These are phyloP conservation scores for Seira sanloemensis DNA, from an alignment of 2,888 invertebrate genomes.

Conservation along the genomic window DNA sequence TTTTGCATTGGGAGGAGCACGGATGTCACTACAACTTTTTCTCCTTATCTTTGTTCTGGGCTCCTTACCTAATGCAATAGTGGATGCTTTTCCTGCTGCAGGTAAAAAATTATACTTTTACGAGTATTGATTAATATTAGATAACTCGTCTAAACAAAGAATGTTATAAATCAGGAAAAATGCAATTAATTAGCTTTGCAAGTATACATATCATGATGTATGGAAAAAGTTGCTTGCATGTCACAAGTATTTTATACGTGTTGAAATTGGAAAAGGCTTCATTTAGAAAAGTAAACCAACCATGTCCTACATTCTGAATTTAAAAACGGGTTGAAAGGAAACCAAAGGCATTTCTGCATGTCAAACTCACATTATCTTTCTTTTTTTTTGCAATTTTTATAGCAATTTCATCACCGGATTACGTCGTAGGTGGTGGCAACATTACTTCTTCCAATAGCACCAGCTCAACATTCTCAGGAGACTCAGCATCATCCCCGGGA, in stretches of 20 bases:
- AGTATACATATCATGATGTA: no score
- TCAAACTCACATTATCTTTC: neutral
- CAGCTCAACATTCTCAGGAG: conserved; percentile 5
- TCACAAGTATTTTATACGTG: no score
- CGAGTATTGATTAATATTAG: neutral
- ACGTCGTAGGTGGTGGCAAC: neutral
- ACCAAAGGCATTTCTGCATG: conserved; percentile 9
- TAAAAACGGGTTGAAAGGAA: neutral
- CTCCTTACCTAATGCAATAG: conserved; percentile 12
- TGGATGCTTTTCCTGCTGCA: conserved; percentile 40
- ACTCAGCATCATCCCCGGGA: neutral
- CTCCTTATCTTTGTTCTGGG: conserved; percentile 30
- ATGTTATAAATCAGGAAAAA: no score
- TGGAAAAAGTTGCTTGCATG: no score
- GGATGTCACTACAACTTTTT: conserved; percentile 25
- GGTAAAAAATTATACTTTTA: conserved; percentile 23
- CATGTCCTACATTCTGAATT: neutral
- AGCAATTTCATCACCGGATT: neutral
- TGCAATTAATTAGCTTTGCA: neutral
- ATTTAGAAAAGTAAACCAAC: conserved; percentile 10
- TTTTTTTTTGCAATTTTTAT: neutral
- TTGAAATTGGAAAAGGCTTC: neutral
- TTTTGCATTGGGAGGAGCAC: conserved; percentile 15
- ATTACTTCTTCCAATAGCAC: neutral
- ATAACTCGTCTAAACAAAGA: neutral